Evolutionary conservation across 2,888 invertebrate genomes (phyloP), one percentile per base, ranked within the genome.

Genomic region (Poecilus cupreus): DNA sequence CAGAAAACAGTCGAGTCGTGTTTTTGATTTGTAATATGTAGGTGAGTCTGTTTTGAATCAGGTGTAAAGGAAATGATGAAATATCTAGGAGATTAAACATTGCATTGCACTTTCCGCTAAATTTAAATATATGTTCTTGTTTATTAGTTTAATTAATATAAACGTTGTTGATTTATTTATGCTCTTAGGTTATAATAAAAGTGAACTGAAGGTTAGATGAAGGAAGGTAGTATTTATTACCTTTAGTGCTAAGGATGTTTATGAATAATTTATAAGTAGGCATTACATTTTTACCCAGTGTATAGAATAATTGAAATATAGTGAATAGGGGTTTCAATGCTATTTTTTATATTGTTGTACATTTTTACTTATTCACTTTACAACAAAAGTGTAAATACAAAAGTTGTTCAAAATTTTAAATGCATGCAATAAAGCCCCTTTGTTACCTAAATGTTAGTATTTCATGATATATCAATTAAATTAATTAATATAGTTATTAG

Each of bases 21-120:
- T 60, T 4, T 11, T 43, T 43, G 60, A 60, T 60, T 60, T 60
- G 24, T 60, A 54, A 54, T 43, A 43, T 26, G 60, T 54, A 54
- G 54, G 54, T 49, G 49, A 49, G 49, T 10, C 32, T 32, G 4
- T 60, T 20, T 54, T 11, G 22, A 60, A 60, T 60, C 60, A 60
- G 60, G 60, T 60, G 60, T 22, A 32, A 24, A 60, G 60, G 60
- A 60, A 60, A 60, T 60, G 60, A 60, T 60, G 60, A 60, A 60
- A 60, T 54, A 22, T 11, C 11, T 54, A 10, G 22, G 22, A 54
- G 22, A 54, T 54, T n/a, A n/a, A 54, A 22, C 54, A 54, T 22
- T n/a, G 22, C 54, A 22, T 22, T 54, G 54, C 54, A 54, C 54
- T 54, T 54, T 54, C 54, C 54, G 54, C 22, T 54, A 18, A 22